Conservation (phyloP, 2,888 invertebrate genomes). For the Drepana falcataria region DNA sequence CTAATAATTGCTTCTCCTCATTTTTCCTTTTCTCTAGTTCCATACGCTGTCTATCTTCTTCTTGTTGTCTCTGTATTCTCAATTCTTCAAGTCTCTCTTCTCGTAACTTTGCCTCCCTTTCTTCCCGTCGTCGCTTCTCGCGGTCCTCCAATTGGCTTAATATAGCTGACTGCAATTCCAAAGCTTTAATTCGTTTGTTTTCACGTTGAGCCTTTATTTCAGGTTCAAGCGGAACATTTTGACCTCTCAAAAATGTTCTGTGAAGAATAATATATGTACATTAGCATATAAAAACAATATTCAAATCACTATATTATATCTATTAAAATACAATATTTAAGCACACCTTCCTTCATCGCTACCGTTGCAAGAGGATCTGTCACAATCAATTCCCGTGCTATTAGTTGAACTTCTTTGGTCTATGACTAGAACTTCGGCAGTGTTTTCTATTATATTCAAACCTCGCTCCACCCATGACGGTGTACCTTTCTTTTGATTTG, state of each 20-base stretch:
- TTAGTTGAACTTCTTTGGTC: constrained; percentile 75
- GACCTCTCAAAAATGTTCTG: constrained; percentile 88
- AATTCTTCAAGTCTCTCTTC: constrained; percentile 91
- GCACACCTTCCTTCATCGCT: constrained; percentile 69
- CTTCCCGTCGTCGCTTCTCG: constrained; percentile 85
- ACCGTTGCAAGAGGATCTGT: constrained; percentile 65
- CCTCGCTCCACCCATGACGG: constrained; percentile 79
- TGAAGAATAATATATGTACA: constrained; percentile 31
- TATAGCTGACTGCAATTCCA: constrained; percentile 92
- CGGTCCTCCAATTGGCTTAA: constrained; percentile 91
- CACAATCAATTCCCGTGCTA: constrained; percentile 63
- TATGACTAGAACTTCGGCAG: constrained; percentile 77
- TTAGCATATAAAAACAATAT: neutral
- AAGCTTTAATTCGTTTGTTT: constrained; percentile 87
- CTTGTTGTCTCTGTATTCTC: constrained; percentile 85
- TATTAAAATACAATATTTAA: neutral
- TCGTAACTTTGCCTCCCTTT: constrained; percentile 83
- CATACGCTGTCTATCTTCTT: constrained; percentile 82
- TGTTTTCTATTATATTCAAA: constrained; percentile 72
- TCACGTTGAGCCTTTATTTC: constrained; percentile 89
- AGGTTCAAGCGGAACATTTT: constrained; percentile 90
- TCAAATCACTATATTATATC: neutral
- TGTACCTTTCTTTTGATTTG: constrained; percentile 70
- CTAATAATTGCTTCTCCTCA: constrained; percentile 84
- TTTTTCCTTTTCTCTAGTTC: constrained; percentile 84